Evolutionary conservation across 2,888 invertebrate species (phyloP), one percentile per base, ranked within the genome.

Genomic region (Brachypterus glaber): DNA sequence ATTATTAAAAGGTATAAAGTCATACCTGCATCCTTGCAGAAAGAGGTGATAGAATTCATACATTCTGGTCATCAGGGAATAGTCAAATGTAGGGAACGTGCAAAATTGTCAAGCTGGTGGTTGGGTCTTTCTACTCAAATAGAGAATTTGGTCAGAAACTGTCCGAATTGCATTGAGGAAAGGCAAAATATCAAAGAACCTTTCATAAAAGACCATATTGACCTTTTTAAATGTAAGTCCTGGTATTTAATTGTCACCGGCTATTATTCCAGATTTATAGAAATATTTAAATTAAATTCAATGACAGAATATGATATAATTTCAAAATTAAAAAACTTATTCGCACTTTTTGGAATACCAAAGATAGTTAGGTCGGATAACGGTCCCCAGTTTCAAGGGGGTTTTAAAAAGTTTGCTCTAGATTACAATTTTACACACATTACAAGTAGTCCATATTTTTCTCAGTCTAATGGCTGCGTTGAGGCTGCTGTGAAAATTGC

Each of bases 391-490:
- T 21, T 21, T 21, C 21, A 21, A 21, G 9, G 7, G 5, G 9
- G 9, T 7, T 21, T 21, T 9, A 29, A 29, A 21, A 21, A 21
- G 21, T 21, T 21, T 21, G 21, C 14, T 16, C 29, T 9, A 35
- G 14, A 30, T 9, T 35, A 9, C 13, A 17, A 35, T 30, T 35
- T 35, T 30, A 5, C 9, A 5, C 16, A 13, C 29, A 35, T 35
- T 7, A 35, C 35, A 11, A 35, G 32, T 15, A 35, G 35, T 35
- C 35, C 21, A 14, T 36, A 47, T 31, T 42, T 32, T 36, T 8
- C 42, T 3, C 35, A 39, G n/a, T 42, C 36, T 11, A 42, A 42
- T 21, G 42, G 42, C 3, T 15, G 29, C 16, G 29, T 42, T 2
- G 36, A 39, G 15, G 31, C 36, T 2, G 34, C 39, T n/a, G 38